Base-by-base conservation (phyloP, 1,140 invertebrate genomes). In the Stegodyphus dumicola region DNA sequence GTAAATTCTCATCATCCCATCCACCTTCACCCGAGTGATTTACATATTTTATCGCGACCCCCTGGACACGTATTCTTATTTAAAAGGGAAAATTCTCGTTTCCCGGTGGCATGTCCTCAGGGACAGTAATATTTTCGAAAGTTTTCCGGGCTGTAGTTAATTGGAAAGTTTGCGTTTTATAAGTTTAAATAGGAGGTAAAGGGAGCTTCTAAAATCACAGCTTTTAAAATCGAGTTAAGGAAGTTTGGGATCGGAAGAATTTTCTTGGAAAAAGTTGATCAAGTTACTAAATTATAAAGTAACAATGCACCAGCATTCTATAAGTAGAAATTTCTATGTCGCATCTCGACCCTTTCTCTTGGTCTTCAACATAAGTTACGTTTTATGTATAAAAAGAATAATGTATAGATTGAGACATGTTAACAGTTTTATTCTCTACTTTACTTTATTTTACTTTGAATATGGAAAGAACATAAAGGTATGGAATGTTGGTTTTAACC, bases 151-250 rank as follows among this genome's bases (percentile, higher is more conserved):
- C 60, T 51, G 51, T 33, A 33, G 64, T 54, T 78, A 78, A 78
- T 78, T 78, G 77, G 65, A 69, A 69, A 78, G 65, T 78, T 77
- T 78, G 65, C n/a, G 10, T 78, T 78, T 69, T 78, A 78, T 78
- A 54, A 78, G 77, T 15, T 54, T 69, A 75, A 65, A 65, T 64
- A 33, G 54, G 33, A 49, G 18, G 33, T 77, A 66, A 77, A 77
- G 65, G 17, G 77, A 78, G 77, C 69, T 69, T 67, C 17, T 18
- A 18, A 33, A 33, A 33, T 33, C 33, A n/a, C 17, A 18, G 33
- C 9, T 18, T 17, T 67, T n/a, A 18, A 67, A 67, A 67, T 67
- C 66, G 66, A 67, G 66, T 67, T 67, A n/a, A 67, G 9, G 66
- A 9, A 67, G n/a, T 33, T 33, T 33, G 3, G 33, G 33, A 33